Conservation (phyloP, 2,113 vertebrate genomes). For the Bambusicola thoracicus region DNA sequence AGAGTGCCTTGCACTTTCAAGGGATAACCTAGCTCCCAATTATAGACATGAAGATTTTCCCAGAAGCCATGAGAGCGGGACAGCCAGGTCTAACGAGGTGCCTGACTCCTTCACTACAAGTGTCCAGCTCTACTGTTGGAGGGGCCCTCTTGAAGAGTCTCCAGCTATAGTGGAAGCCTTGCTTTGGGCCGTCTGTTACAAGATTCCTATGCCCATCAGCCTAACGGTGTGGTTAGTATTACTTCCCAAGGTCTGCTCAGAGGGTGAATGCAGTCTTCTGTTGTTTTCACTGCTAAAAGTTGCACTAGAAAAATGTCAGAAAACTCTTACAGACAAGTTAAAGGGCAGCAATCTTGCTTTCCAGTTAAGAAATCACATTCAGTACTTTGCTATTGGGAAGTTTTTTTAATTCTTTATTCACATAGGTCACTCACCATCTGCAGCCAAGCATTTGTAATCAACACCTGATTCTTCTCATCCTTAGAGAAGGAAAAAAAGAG, state of each 20-base stretch:
- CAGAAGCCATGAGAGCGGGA: not conserved
- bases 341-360: not conserved
- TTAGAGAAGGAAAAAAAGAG: conserved; percentile 30
- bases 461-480: conserved; percentile 92
- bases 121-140: not conserved
- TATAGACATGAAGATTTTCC: not conserved
- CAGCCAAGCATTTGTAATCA: conserved; percentile 91
- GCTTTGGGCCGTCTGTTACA: not conserved
- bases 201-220: not conserved
- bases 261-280: not conserved
- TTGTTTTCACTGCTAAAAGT: not conserved
- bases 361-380: not conserved
- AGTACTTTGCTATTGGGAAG: not conserved
- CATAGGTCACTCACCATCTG: conserved; percentile 83
- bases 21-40: rapidly evolving
- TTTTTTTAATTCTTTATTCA: not conserved
- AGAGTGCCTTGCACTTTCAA: not conserved
- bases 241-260: not conserved
- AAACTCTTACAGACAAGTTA: not conserved
- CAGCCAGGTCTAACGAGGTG: not conserved
- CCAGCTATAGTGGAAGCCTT: not conserved
- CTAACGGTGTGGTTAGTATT: not conserved
- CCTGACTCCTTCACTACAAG: not conserved
- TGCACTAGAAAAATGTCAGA: not conserved
- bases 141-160: not conserved